Evolutionary conservation across 2,113 vertebrate species (phyloP).

Genomic region (Xiphorhynchus elegans): DNA sequence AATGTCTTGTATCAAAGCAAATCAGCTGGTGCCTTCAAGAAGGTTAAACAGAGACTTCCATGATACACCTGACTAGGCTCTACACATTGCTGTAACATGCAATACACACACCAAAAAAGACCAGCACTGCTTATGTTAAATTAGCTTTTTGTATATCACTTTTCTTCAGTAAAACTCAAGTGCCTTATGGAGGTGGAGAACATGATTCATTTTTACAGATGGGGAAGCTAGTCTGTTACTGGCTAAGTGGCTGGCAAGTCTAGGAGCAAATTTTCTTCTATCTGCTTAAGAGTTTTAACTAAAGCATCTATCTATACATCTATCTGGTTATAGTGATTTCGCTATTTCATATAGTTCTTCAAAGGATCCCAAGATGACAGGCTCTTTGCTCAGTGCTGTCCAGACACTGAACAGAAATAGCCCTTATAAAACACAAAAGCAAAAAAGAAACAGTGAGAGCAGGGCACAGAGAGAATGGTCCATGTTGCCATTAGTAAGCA

Average conservation of each 20-base stretch:
- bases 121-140: not conserved
- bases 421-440: not conserved
- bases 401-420: not conserved
- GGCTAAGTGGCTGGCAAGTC: not conserved
- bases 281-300: not conserved
- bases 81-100: not conserved
- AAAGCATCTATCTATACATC: not conserved
- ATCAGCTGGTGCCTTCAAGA: not conserved
- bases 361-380: not conserved
- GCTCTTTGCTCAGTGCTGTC: not conserved
- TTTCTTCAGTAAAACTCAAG: not conserved
- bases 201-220: fast-evolving
- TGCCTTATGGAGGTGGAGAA: not conserved
- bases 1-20: not conserved
- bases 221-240: not conserved
- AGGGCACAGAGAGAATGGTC: not conserved
- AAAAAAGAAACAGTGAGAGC: not conserved
- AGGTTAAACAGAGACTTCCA: not conserved
- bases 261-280: not conserved
- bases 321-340: not conserved
- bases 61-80: not conserved
- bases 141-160: not conserved
- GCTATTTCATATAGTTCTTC: not conserved
- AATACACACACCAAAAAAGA: not conserved
- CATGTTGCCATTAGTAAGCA: not conserved